phyloP scores from a whole-genome alignment of 1,140 invertebrate genomes.

The Papilio polyxenes region DNA sequence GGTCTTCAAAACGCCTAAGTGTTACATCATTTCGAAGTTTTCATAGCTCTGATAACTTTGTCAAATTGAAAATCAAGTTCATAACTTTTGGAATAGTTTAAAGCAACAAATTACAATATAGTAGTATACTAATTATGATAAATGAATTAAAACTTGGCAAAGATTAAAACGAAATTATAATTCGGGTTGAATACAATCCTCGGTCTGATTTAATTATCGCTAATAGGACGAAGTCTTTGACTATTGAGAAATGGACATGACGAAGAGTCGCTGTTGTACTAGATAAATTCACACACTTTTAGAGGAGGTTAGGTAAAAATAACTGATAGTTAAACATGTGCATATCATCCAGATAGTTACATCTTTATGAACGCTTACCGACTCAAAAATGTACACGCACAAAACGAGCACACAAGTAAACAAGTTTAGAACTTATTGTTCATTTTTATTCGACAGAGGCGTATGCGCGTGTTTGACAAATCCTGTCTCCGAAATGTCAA shows the following conservation, averaged over 20 bases:
- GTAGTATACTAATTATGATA: not conserved
- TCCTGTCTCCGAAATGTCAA: not conserved
- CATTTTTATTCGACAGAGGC: not conserved
- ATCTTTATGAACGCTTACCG: no score
- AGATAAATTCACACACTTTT: not conserved
- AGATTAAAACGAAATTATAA: conserved; percentile 23
- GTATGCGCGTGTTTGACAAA: not conserved
- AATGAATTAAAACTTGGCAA: conserved; percentile 22
- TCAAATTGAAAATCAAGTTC: no score
- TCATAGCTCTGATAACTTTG: no score
- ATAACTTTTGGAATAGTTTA: not conserved
- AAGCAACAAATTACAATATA: not conserved
- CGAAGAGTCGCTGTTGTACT: not conserved
- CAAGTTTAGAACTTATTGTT: not conserved
- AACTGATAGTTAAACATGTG: no score
- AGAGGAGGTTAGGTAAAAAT: no score
- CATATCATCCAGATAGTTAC: no score
- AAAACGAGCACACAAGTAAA: no score
- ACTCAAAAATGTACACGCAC: no score
- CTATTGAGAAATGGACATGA: not conserved
- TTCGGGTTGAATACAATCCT: conserved; percentile 28
- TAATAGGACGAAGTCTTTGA: conserved; percentile 18
- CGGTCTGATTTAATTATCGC: conserved; percentile 30
- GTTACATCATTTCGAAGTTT: not conserved
- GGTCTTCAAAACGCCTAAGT: no score